Percentiles rank a stretch among this genome's conserved stretches.
phyloP scores from a whole-genome alignment of 2,113 vertebrate species.

The Fukomys damarensis region DNA sequence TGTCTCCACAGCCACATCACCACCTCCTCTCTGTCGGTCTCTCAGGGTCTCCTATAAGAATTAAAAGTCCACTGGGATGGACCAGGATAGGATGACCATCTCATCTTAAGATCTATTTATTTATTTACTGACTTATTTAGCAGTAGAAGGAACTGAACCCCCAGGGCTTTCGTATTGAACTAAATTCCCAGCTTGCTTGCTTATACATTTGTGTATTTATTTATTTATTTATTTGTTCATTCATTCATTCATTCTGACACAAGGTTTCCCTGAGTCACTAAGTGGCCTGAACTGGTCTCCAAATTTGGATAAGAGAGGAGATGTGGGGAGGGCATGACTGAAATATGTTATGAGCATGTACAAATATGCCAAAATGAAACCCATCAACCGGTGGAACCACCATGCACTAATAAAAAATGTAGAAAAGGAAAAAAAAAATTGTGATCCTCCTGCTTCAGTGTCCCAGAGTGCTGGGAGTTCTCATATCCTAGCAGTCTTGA shows the following conservation, averaged over 20 bases:
- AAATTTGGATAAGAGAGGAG: background rate
- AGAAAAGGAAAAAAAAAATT: background rate
- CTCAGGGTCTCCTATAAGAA: background rate
- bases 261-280: background rate
- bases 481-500: background rate
- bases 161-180: background rate
- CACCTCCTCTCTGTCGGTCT: background rate
- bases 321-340: background rate
- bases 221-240: background rate
- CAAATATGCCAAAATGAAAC: background rate
- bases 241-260: background rate
- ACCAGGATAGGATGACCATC: background rate
- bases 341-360: background rate
- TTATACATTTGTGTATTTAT: background rate
- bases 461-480: background rate
- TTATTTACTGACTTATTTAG: background rate
- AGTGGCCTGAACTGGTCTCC: background rate
- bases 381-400: background rate
- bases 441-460: background rate
- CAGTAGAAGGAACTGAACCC: background rate
- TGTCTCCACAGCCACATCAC: background rate
- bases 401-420: background rate
- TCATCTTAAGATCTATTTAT: background rate
- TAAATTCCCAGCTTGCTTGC: background rate
- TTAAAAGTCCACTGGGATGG: background rate